These are phyloP conservation scores for Okamejei kenojei DNA, from an alignment of 2,797 vertebrate genomes.

Conservation along the genomic window DNA sequence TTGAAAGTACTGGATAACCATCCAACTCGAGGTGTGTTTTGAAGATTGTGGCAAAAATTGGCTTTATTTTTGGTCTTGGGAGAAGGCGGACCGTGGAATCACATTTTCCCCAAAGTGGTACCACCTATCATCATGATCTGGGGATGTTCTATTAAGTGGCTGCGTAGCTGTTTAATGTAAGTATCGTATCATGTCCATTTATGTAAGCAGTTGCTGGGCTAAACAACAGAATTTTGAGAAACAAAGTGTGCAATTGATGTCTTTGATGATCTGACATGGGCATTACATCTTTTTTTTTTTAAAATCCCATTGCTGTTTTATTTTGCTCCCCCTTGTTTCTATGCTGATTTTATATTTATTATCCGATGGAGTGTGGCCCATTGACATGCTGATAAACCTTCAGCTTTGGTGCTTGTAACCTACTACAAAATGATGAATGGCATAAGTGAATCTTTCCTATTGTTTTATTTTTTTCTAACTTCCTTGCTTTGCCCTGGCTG, in stretches of 20 bases:
- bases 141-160: slow-evolving; percentile 66
- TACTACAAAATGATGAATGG: not conserved
- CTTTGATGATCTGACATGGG: not conserved
- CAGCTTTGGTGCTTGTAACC: not conserved
- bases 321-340: not conserved
- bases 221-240: not conserved
- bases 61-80: not conserved
- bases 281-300: not conserved
- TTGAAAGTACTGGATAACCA: not conserved
- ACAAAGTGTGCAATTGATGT: not conserved
- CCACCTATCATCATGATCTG: slow-evolving; percentile 66
- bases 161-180: slow-evolving; percentile 74
- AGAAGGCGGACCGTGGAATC: slow-evolving; percentile 42
- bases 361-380: not conserved
- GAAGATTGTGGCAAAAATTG: slow-evolving; percentile 1
- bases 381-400: not conserved
- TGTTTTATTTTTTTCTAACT: not conserved
- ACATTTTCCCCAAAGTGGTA: slow-evolving; percentile 46
- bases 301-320: not conserved
- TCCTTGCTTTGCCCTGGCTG: not conserved
- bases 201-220: not conserved
- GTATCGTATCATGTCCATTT: slow-evolving; percentile 48
- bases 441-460: not conserved
- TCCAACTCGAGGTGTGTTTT: not conserved
- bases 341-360: not conserved